Conservation (phyloP, 2,888 invertebrate genomes). For the Spicauda simplicius region DNA sequence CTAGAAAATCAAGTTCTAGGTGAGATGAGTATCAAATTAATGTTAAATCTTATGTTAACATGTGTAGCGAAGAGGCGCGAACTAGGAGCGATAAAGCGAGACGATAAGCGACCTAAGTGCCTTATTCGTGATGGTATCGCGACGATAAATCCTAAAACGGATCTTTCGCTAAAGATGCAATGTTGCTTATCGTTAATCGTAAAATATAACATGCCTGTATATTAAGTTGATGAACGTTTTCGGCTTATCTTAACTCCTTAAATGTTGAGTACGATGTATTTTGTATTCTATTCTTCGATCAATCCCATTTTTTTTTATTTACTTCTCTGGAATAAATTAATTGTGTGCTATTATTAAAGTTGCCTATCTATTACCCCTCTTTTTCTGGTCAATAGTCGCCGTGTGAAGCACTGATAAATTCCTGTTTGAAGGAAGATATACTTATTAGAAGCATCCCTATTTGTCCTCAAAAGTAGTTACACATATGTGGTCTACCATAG, state of each 20-base stretch:
- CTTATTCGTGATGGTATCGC: constrained; percentile 42
- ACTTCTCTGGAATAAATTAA: too few species aligned
- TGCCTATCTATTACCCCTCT: too few species aligned
- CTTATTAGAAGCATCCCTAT: too few species aligned
- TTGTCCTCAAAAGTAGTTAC: too few species aligned
- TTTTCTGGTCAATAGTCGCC: too few species aligned
- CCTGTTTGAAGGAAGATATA: too few species aligned
- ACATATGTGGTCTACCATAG: too few species aligned
- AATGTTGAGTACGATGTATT: background rate
- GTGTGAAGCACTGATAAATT: too few species aligned
- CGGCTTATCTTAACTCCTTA: background rate
- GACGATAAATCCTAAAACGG: constrained; percentile 47
- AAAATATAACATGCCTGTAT: background rate
- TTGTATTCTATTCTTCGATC: too few species aligned
- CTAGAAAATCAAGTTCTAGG: background rate
- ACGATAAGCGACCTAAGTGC: constrained; percentile 52
- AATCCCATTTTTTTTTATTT: too few species aligned
- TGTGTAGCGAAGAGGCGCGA: constrained; percentile 55
- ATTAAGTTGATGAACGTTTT: background rate
- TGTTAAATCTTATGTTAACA: constrained; percentile 21
- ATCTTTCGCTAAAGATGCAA: constrained; percentile 32
- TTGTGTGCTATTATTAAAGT: too few species aligned
- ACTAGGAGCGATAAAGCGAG: constrained; percentile 60
- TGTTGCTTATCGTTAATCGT: background rate
- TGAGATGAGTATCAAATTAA: background rate